Percentiles rank a stretch among this genome's conserved stretches.
Conservation (phyloP, 2,797 vertebrate species). For the Poecile montanus region DNA sequence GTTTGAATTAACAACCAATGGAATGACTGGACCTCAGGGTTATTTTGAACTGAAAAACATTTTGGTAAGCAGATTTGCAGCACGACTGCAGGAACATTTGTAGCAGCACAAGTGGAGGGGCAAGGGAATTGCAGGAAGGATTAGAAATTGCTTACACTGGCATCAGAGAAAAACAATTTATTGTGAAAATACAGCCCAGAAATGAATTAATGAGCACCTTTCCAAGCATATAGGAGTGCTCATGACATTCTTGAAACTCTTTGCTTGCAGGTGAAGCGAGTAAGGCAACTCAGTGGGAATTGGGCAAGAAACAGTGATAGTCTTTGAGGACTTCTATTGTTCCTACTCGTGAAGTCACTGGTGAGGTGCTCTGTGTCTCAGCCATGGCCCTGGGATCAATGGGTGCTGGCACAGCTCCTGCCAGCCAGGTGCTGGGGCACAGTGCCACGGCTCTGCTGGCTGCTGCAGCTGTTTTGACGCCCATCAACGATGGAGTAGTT, state of each 20-base stretch:
- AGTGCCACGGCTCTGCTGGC: not conserved
- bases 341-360: not conserved
- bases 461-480: not conserved
- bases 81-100: not conserved
- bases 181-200: not conserved
- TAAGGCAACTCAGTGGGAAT: not conserved
- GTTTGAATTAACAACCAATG: not conserved
- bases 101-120: slow-evolving; percentile 3
- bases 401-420: not conserved
- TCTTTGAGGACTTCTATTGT: not conserved
- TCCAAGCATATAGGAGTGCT: not conserved
- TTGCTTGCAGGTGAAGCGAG: not conserved
- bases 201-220: not conserved
- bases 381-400: not conserved
- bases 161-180: not conserved
- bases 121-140: slow-evolving; percentile 32
- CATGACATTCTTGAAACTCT: not conserved
- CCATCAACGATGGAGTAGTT: fast-evolving
- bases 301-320: not conserved
- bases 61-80: slow-evolving; percentile 37
- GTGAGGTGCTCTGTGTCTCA: not conserved
- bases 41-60: slow-evolving; percentile 15
- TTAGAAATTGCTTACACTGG: slow-evolving; percentile 2
- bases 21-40: not conserved
- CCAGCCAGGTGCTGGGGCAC: not conserved